Evolutionary conservation across 1,140 invertebrate species (phyloP), one percentile per base, ranked within the genome.

Genomic region (Chrysomallon squamiferum): DNA sequence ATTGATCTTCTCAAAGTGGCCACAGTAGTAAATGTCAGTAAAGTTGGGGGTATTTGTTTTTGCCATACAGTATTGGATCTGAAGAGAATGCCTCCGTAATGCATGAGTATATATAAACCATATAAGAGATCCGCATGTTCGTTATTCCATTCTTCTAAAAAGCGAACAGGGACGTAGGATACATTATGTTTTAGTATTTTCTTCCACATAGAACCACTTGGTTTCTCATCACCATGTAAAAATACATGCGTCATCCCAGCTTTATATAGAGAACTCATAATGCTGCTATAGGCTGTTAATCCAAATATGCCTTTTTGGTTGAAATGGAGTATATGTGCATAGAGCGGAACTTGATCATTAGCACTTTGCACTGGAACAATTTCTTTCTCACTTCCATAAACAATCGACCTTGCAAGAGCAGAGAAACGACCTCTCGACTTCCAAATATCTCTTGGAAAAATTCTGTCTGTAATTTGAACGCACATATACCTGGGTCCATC

Each of bases 61-160:
- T 43, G 45, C n/a, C 59, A 33, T 3, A 66, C 38, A 22, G 49
- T 54, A 22, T 66, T 49, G 18, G 57, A 66, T 20, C 57, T 35
- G n/a, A 60, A 29, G 18, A 66, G n/a, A 3, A 68, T 35, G 25
- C 66, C 66, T 25, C 66, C 66, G 20, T 68, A 59, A n/a, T 59
- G 60, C 7, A 63, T 20, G 0, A 68, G 61, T 3, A 62, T 57
- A 32, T 63, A 41, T 32, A 63, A 4, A n/a, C 64, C 64, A 35
- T 66, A 66, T 30, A 66, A 25, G 7, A 61, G 27, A 20, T 59
- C 22, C 9, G 32, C 22, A 22, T 25, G 13, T 20, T 25, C 13
- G n/a, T 30, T 25, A 2, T 57, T 22, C 13, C 18, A 30, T 0
- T 41, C 20, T 13, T 50, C 47, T 32, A 66, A 18, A 20, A 33